phyloP scores from a whole-genome alignment of 2,888 invertebrate genomes.

The Eupithecia dodoneata region DNA sequence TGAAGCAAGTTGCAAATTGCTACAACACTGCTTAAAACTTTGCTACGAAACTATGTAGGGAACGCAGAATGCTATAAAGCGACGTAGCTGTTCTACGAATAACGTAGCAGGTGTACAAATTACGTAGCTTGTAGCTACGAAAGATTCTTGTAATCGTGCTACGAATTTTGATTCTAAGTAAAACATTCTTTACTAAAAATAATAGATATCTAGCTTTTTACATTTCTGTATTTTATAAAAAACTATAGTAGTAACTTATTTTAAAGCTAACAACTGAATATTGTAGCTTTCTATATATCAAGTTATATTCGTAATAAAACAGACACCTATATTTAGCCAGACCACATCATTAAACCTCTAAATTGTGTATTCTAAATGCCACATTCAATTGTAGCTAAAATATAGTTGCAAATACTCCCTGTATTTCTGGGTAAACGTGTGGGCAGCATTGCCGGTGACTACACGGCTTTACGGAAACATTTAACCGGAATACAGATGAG shows the following conservation, averaged over 20 bases:
- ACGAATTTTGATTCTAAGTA: not conserved
- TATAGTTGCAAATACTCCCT: slow-evolving; percentile 8
- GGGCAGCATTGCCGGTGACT: slow-evolving; percentile 21
- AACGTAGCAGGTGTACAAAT: not conserved
- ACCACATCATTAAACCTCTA: not conserved
- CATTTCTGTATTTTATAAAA: not conserved
- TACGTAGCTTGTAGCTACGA: slow-evolving; percentile 3
- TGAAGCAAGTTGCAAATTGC: not conserved
- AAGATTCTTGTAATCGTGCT: not conserved
- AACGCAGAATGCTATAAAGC: not conserved
- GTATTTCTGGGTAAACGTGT: slow-evolving; percentile 21
- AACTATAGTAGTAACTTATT: not conserved
- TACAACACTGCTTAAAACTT: not conserved
- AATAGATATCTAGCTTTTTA: not conserved
- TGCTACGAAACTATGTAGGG: slow-evolving; percentile 6
- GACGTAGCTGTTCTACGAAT: slow-evolving; percentile 13
- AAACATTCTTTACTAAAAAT: not conserved
- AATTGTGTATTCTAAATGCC: not conserved
- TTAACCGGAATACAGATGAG: slow-evolving; percentile 26
- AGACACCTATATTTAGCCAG: not conserved
- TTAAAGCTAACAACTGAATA: not conserved
- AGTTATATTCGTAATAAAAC: not conserved
- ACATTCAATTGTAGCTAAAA: not conserved
- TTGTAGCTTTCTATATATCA: not conserved
- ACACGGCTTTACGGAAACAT: slow-evolving; percentile 16